Evolutionary conservation across 1,140 invertebrate genomes (phyloP).

Genomic region (Stegodyphus dumicola): DNA sequence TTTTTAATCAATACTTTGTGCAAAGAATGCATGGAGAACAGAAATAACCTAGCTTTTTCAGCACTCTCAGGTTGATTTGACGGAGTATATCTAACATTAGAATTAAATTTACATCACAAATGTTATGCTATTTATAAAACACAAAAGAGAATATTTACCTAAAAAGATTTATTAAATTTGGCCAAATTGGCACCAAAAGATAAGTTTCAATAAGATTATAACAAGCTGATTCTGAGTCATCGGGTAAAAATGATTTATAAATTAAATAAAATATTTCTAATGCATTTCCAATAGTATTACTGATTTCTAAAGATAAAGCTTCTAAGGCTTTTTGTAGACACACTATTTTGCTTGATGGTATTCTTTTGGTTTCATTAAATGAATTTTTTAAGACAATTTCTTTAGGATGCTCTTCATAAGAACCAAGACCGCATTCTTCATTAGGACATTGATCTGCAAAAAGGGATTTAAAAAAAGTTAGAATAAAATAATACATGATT

Average conservation of each 20-base stretch:
- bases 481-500: too few relatives aligned
- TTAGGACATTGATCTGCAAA: background rate
- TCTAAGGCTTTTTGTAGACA: constrained; percentile 11
- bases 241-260: constrained; percentile 35
- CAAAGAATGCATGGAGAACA: too few relatives aligned
- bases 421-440: background rate
- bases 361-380: background rate
- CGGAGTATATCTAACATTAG: too few relatives aligned
- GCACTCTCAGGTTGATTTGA: too few relatives aligned
- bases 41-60: too few relatives aligned
- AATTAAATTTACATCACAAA: too few relatives aligned
- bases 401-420: constrained; percentile 8
- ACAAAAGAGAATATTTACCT: constrained; percentile 26
- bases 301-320: constrained; percentile 32
- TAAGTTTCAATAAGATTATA: constrained; percentile 24
- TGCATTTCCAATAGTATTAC: constrained; percentile 14
- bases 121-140: background rate
- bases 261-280: constrained; percentile 44
- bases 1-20: too few relatives aligned
- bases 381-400: constrained; percentile 12
- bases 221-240: constrained; percentile 40
- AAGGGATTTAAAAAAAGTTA: background rate
- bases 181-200: constrained; percentile 32
- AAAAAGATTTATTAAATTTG: constrained; percentile 22
- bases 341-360: background rate